Evolutionary conservation across 1,140 invertebrate genomes (phyloP).

Genomic region (Ptiloglossa arizonensis): DNA sequence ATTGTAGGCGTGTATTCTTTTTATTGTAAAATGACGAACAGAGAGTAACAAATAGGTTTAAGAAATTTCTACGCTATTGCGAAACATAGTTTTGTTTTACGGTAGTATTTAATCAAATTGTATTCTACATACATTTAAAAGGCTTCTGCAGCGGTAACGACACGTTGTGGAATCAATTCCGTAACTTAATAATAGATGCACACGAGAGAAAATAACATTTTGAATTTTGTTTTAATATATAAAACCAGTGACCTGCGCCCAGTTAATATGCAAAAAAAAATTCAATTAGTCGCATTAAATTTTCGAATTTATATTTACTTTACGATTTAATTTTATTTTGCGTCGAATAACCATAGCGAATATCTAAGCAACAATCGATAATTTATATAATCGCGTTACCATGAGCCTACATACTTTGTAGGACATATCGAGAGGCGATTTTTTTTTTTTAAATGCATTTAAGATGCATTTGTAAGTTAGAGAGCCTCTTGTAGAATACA

Average conservation of each 20-base stretch:
- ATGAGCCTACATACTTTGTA: not conserved
- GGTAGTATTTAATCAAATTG: slow-evolving; percentile 23
- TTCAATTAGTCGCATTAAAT: not conserved
- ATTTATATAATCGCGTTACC: not conserved
- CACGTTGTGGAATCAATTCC: slow-evolving; percentile 26
- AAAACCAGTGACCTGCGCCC: not conserved
- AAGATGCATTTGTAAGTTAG: slow-evolving; percentile 34
- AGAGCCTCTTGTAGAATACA: slow-evolving; percentile 31
- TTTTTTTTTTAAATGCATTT: slow-evolving; percentile 11
- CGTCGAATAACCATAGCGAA: not conserved
- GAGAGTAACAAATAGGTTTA: not conserved
- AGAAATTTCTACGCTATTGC: not conserved
- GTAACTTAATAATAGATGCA: slow-evolving; percentile 13
- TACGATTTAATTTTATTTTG: not conserved
- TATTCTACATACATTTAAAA: not conserved
- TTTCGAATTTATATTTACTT: too few relatives aligned
- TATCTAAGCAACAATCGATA: not conserved
- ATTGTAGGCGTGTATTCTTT: not conserved
- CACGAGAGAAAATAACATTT: too few relatives aligned
- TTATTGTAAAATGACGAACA: not conserved
- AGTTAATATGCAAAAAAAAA: not conserved
- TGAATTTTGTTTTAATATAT: not conserved
- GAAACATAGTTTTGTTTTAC: slow-evolving; percentile 7
- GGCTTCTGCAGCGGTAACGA: slow-evolving; percentile 13
- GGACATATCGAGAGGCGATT: not conserved